Percentiles rank a stretch among this genome's conserved stretches.
These are phyloP conservation scores for Sebastes ruberrimus DNA, from an alignment of 2,797 vertebrate species.

Conservation along the genomic window DNA sequence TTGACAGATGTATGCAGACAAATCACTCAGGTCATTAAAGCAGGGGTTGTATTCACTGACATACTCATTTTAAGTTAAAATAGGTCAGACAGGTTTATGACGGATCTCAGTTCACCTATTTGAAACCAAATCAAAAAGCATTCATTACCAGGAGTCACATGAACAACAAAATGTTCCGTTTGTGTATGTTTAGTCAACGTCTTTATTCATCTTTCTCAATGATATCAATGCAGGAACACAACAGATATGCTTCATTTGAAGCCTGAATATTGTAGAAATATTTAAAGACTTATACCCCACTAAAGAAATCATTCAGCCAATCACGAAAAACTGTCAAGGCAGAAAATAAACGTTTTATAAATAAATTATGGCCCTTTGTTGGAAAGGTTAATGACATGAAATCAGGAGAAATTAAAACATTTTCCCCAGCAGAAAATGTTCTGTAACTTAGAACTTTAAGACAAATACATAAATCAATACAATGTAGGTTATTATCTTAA, in stretches of 20 bases:
- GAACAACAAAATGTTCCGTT: background rate
- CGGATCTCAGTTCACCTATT: background rate
- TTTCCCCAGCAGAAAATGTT: background rate
- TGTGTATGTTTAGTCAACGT: background rate
- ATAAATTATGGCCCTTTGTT: background rate
- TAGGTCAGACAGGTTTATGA: background rate
- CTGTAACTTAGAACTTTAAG: background rate
- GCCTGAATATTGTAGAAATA: background rate
- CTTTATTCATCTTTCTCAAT: background rate
- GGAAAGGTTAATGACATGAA: background rate
- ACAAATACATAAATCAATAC: background rate
- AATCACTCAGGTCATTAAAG: constrained; percentile 22
- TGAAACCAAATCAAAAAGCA: background rate
- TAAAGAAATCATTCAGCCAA: background rate
- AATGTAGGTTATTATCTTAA: background rate
- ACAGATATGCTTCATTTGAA: background rate
- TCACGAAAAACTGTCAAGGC: background rate
- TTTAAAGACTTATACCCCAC: background rate
- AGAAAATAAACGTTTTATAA: background rate
- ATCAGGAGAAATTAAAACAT: background rate
- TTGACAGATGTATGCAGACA: constrained; percentile 54
- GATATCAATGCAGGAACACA: background rate
- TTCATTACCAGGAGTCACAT: background rate
- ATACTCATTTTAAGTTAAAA: background rate
- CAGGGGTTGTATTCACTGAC: constrained; percentile 10